Conservation (phyloP, 2,113 vertebrate genomes). For the Corvus cornix region DNA sequence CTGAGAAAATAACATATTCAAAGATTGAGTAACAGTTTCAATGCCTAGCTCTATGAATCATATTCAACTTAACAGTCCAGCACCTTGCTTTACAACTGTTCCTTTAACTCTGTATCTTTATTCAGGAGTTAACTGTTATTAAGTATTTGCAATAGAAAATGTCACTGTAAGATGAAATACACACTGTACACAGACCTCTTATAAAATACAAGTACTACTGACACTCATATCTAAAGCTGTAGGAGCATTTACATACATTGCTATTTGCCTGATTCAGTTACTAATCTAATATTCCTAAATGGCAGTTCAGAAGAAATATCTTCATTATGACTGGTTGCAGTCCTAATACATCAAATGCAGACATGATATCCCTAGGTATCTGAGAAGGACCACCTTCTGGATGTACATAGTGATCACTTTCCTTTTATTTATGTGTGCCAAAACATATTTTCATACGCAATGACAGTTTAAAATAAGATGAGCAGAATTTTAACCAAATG, state of each 20-base stretch:
- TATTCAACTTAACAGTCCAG: not conserved
- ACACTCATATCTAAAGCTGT: not conserved
- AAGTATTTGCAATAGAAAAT: not conserved
- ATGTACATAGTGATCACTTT: not conserved
- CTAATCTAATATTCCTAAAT: not conserved
- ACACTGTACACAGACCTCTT: not conserved
- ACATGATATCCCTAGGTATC: not conserved
- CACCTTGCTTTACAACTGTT: not conserved
- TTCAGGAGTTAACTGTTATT: not conserved
- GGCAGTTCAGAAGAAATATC: not conserved
- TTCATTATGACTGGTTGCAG: not conserved
- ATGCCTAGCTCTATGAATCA: not conserved
- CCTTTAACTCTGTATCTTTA: not conserved
- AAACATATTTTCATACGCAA: not conserved
- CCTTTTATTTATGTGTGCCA: not conserved
- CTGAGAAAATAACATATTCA: not conserved
- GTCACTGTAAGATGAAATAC: not conserved
- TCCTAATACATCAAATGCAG: not conserved
- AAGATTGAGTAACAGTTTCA: not conserved
- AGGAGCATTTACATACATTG: not conserved
- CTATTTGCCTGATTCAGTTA: not conserved
- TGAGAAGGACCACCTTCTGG: not conserved
- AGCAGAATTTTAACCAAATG: constrained; percentile 8
- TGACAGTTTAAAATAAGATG: not conserved
- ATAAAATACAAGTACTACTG: constrained; percentile 3